phyloP scores from a whole-genome alignment of 1,140 invertebrate species.

The Nephila pilipes region DNA sequence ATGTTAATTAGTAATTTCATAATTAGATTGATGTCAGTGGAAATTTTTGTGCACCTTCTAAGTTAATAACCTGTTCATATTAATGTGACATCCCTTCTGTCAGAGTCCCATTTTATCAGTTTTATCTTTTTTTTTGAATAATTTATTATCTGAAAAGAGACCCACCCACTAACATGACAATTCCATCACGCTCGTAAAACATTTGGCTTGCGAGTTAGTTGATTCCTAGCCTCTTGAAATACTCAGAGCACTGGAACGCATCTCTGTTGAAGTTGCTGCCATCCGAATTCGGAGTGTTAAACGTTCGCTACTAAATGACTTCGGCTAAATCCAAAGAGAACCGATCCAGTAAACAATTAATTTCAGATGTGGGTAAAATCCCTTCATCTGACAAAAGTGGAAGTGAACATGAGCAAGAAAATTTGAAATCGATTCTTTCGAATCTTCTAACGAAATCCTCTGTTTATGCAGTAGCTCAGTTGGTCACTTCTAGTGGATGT shows the following conservation, averaged over 20 bases:
- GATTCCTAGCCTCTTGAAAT: not conserved
- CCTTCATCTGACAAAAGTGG: not conserved
- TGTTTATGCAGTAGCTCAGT: constrained; percentile 63
- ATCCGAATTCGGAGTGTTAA: not conserved
- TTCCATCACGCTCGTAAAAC: not conserved
- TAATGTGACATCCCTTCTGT: not conserved
- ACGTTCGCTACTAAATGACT: not conserved
- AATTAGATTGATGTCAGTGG: not conserved
- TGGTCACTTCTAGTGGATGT: constrained; percentile 54
- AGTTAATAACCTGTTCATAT: not conserved
- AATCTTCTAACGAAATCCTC: constrained; percentile 65
- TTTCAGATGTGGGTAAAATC: not conserved
- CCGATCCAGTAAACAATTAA: not conserved
- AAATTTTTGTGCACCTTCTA: not conserved
- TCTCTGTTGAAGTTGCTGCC: not conserved
- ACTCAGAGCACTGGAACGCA: not conserved
- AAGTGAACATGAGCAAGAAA: not conserved
- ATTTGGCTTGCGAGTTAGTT: not conserved
- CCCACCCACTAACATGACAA: constrained; percentile 6
- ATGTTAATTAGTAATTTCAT: not conserved
- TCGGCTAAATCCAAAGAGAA: not conserved
- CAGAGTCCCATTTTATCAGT: not conserved
- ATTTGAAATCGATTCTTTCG: constrained; percentile 45
- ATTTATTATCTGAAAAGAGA: not conserved
- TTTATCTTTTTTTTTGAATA: constrained; percentile 23